Evolutionary conservation across 2,113 vertebrate species (phyloP).

Genomic region (Hipposideros armiger): DNA sequence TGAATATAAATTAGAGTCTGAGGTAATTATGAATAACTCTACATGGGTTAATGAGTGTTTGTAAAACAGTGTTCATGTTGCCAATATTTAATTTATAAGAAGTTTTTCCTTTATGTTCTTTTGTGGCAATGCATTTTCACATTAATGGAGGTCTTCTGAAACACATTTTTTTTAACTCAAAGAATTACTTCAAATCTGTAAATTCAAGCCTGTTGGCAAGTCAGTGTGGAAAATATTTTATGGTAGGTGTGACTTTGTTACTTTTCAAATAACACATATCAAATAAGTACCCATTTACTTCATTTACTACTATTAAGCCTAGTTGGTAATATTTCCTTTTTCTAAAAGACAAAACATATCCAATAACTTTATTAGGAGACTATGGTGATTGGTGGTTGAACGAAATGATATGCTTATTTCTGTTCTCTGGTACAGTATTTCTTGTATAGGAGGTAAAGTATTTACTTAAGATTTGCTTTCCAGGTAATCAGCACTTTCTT

Average conservation of each 20-base stretch:
- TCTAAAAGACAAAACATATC: conserved; percentile 41
- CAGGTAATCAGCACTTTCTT: background rate
- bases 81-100: conserved; percentile 47
- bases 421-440: background rate
- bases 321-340: background rate
- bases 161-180: background rate
- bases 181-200: background rate
- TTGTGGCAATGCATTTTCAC: background rate
- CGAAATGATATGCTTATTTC: background rate
- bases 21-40: conserved; percentile 34
- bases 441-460: background rate
- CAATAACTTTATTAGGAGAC: background rate
- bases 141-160: conserved; percentile 27
- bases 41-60: conserved; percentile 20
- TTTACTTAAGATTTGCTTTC: background rate
- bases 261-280: conserved; percentile 25
- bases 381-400: background rate
- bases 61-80: conserved; percentile 36
- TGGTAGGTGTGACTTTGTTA: conserved; percentile 25
- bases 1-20: background rate
- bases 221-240: conserved; percentile 19
- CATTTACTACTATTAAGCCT: background rate
- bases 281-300: conserved; percentile 46
- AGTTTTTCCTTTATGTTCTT: background rate
- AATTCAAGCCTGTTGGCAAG: conserved; percentile 6